Evolutionary conservation across 2,113 vertebrate species (phyloP).

Genomic region (Reinhardtius hippoglossoides): DNA sequence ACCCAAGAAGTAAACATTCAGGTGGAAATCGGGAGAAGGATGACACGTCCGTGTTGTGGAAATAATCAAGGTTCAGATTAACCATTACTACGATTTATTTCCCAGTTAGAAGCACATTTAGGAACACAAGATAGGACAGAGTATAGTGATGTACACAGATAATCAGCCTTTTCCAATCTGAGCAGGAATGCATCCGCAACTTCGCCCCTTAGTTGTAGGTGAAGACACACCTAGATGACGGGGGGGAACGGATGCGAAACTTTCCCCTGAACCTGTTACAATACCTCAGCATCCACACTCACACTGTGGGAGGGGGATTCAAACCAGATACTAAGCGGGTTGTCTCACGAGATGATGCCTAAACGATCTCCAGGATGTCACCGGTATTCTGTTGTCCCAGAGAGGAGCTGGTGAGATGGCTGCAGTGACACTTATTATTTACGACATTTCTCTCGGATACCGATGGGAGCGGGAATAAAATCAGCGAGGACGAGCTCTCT

Average conservation of each 20-base stretch:
- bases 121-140: constrained; percentile 72
- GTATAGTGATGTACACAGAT: constrained; percentile 67
- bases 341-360: background rate
- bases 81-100: constrained; percentile 57
- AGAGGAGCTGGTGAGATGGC: constrained; percentile 63
- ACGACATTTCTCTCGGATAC: constrained; percentile 12
- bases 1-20: constrained; percentile 80
- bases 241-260: background rate
- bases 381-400: constrained; percentile 29
- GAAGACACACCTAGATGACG: constrained; percentile 8
- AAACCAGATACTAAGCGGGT: background rate
- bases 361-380: background rate
- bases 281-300: background rate
- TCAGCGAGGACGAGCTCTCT: constrained; percentile 24
- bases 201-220: constrained; percentile 24
- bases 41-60: constrained; percentile 62
- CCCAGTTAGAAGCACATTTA: constrained; percentile 72
- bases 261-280: constrained; percentile 36
- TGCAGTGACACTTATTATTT: constrained; percentile 30
- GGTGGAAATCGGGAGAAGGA: constrained; percentile 68
- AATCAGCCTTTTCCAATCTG: constrained; percentile 47
- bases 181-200: constrained; percentile 25
- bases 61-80: constrained; percentile 51
- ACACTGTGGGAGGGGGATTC: background rate
- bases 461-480: constrained; percentile 35